Evolutionary conservation across 2,888 invertebrate genomes (phyloP).

Genomic region (Adineta ricciae): DNA sequence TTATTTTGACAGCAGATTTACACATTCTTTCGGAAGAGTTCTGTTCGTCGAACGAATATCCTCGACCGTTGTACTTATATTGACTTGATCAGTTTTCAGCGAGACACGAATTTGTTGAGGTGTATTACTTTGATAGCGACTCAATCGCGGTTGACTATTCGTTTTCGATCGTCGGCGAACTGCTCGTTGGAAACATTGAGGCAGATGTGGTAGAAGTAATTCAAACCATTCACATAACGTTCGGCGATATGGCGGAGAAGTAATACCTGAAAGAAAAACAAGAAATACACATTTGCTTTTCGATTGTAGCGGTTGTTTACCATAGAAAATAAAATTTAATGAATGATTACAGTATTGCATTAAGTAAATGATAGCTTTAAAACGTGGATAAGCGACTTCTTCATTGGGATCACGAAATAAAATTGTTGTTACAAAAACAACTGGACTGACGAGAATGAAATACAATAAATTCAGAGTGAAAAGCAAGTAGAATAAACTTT

Average conservation of each 20-base stretch:
- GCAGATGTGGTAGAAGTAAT: background rate
- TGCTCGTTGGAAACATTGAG: background rate
- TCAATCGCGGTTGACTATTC: background rate
- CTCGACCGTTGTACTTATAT: background rate
- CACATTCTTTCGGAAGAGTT: background rate
- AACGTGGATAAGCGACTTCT: background rate
- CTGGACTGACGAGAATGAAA: slow-evolving; percentile 29
- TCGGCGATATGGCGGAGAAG: background rate
- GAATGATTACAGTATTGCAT: slow-evolving; percentile 34
- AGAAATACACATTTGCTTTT: background rate
- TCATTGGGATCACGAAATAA: slow-evolving; percentile 1
- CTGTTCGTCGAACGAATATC: background rate
- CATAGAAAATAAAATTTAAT: slow-evolving; percentile 33
- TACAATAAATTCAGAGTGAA: slow-evolving; percentile 30
- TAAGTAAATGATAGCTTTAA: slow-evolving; percentile 29
- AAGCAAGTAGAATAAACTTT: slow-evolving; percentile 27
- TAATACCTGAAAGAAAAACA: background rate
- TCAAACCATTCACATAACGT: slow-evolving; percentile 11
- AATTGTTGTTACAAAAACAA: slow-evolving; percentile 23
- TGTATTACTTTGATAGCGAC: background rate
- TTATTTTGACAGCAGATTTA: background rate
- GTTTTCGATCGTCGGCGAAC: background rate
- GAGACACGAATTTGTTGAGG: background rate
- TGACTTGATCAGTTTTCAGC: background rate
- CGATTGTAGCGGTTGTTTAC: background rate